Evolutionary conservation across 2,113 vertebrate genomes (phyloP).

Genomic region (Callithrix jacchus): DNA sequence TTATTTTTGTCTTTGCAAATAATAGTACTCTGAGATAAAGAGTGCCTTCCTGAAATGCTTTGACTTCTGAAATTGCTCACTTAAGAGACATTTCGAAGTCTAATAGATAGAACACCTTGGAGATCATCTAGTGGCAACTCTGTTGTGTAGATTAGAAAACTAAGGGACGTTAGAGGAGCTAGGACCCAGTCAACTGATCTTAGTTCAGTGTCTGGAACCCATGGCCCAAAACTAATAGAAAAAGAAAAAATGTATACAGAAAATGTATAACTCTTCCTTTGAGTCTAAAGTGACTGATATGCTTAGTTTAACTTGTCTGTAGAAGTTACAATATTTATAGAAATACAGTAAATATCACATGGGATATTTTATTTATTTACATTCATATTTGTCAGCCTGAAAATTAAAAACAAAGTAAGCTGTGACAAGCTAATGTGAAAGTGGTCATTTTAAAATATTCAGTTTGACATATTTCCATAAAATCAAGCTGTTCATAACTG

Average conservation of each 20-base stretch:
- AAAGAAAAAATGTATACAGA: not conserved
- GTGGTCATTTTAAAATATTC: constrained; percentile 68
- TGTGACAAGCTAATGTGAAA: constrained; percentile 55
- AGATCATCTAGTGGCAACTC: not conserved
- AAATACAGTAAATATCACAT: constrained; percentile 35
- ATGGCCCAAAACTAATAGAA: not conserved
- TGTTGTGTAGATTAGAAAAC: not conserved
- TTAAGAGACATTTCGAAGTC: not conserved
- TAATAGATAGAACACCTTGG: not conserved
- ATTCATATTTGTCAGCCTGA: constrained; percentile 23
- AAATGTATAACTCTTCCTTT: not conserved
- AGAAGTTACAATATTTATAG: constrained; percentile 35
- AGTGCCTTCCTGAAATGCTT: not conserved
- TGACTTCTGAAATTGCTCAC: not conserved
- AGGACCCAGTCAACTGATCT: not conserved
- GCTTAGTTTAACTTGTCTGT: not conserved
- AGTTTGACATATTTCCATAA: constrained; percentile 68
- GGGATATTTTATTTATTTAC: constrained; percentile 56
- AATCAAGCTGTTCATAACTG: constrained; percentile 66
- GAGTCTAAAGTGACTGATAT: not conserved
- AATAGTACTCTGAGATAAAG: not conserved
- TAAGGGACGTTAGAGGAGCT: not conserved
- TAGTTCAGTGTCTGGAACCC: not conserved
- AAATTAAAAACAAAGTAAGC: constrained; percentile 43
- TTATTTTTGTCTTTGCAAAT: constrained; percentile 8